Evolutionary conservation across 2,797 vertebrate species (phyloP), one percentile per base, ranked within the genome.

Genomic region (Tadarida brasiliensis): DNA sequence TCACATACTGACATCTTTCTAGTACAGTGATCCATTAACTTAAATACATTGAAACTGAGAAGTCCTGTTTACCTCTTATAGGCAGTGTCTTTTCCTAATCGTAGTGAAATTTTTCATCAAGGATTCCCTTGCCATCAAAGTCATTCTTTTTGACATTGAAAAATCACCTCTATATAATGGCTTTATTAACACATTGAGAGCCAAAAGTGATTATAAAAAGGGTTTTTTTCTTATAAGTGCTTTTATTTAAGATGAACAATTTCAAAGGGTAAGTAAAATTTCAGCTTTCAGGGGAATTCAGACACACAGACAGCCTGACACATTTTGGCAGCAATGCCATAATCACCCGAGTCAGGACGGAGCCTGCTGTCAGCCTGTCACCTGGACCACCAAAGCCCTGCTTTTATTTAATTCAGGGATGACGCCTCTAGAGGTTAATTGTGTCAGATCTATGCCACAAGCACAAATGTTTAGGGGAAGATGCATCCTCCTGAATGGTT

Each of bases 361-460:
- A 82, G 57, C 57, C 26, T 59, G 11, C 0, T 0, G 7, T 84
- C 71, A 22, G 35, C 73, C 22, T 54, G 15, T 47, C 28, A 84
- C 30, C 77, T 63, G 71, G 80, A 77, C 30, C 65, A 7, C 44
- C 6, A 15, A 89, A 80, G 39, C 44, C 59, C 0, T 86, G 39
- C 65, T 95, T 95, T 85, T 57, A 14, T 74, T 95, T 94, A 65
- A 49, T 0, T 82, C 54, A 51, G 67, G 76, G 16, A 63, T 91
- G 97, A 59, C 8, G 87, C 90, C 77, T 86, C 51, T 51, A 67
- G 88, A 92, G 84, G 30, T 76, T 35, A 96, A 97, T 68, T 94
- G 57, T 91, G 91, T 77, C 82, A 24, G 82, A 78, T 89, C 93
- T 97, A 22, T 94, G 96, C 95, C 97, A 92, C 89, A 80, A 93